phyloP scores from a whole-genome alignment of 2,113 vertebrate genomes.

The Pholis gunnellus region DNA sequence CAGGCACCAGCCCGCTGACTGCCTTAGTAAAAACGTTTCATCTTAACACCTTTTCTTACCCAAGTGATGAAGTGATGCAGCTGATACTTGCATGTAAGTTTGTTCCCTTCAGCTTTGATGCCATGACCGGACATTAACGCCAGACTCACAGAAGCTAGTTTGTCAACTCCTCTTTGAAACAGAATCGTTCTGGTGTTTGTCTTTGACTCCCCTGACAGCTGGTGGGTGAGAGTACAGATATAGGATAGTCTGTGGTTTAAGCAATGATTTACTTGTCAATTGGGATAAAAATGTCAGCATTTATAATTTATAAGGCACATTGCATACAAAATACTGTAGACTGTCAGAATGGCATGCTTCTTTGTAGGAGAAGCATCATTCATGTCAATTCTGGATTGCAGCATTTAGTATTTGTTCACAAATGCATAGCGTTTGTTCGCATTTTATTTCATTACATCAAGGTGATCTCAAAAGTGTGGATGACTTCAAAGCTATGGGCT shows the following conservation, averaged over 20 bases:
- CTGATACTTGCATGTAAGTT: background rate
- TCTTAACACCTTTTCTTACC: background rate
- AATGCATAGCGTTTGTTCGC: background rate
- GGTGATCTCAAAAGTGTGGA: too few relatives aligned
- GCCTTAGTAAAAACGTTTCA: background rate
- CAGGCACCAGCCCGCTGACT: background rate
- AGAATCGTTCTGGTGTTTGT: background rate
- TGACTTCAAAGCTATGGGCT: too few relatives aligned
- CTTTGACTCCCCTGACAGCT: background rate
- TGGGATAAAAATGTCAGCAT: background rate
- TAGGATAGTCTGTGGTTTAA: background rate
- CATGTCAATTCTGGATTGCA: background rate
- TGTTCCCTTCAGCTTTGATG: background rate
- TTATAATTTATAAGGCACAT: too few relatives aligned
- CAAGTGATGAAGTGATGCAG: background rate
- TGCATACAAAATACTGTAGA: background rate
- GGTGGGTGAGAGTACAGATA: background rate
- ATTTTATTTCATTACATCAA: background rate
- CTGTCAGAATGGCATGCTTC: background rate
- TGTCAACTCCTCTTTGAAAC: background rate
- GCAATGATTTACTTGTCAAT: background rate
- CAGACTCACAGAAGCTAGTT: background rate
- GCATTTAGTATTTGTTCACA: background rate
- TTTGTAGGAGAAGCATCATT: background rate
- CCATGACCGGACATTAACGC: background rate